Conservation (phyloP, 2,797 vertebrate genomes). For the Pseudocheirus occidentalis region DNA sequence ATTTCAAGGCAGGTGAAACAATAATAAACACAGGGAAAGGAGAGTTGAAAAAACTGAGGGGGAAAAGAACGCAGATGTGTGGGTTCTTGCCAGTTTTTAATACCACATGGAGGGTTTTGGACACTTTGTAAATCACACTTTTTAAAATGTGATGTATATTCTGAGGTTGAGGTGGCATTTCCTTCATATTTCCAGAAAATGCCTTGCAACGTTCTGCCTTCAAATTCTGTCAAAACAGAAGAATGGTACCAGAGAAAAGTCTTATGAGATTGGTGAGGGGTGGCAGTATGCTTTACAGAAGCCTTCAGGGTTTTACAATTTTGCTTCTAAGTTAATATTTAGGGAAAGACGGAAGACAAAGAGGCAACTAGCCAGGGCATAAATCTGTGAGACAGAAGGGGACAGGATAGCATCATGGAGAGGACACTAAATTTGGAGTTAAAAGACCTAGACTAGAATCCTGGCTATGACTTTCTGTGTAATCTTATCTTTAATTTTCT, state of each 20-base stretch:
- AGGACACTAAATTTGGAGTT: background rate
- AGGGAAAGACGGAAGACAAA: background rate
- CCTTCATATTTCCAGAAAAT: background rate
- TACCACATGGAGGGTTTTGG: constrained; percentile 20
- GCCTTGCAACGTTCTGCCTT: background rate
- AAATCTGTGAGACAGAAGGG: background rate
- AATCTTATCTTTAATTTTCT: background rate
- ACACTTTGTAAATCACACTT: constrained; percentile 54
- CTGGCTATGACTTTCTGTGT: background rate
- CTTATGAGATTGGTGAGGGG: background rate
- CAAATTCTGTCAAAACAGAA: background rate
- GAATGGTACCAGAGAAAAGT: background rate
- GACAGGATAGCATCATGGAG: background rate
- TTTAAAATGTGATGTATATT: background rate
- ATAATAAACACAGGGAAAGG: constrained; percentile 50
- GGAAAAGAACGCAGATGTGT: constrained; percentile 21
- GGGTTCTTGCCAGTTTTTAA: constrained; percentile 51
- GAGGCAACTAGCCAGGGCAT: background rate
- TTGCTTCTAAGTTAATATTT: background rate
- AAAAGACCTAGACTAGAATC: background rate
- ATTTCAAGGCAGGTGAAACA: constrained; percentile 56
- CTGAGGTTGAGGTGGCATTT: background rate
- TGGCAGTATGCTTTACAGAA: background rate
- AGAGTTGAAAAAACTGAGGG: constrained; percentile 28
- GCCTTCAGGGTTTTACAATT: background rate